Conservation (phyloP, 35 echinoderm and acorn worm genomes). For the Eucidaris tribuloides region DNA sequence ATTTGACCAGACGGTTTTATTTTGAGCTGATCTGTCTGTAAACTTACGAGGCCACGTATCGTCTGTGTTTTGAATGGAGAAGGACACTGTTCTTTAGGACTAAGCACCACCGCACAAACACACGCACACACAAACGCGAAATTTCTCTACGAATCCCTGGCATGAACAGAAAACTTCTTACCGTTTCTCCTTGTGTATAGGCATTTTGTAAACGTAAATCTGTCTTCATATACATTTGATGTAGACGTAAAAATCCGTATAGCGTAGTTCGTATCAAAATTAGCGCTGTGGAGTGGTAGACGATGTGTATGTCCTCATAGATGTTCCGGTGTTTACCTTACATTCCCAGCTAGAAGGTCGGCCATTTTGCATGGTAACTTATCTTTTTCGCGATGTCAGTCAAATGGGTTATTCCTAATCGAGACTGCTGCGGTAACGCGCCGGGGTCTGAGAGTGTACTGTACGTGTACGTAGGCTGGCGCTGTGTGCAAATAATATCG, state of each 20-base stretch:
- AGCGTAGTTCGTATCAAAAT: not conserved
- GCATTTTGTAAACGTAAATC: not conserved
- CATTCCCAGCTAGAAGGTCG: conserved; percentile 17
- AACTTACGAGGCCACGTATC: conserved; percentile 19
- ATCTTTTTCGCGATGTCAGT: no score
- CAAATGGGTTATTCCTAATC: no score
- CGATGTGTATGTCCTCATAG: not conserved
- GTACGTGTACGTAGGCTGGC: no score
- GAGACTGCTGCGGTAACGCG: no score
- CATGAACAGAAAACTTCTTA: conserved; percentile 5
- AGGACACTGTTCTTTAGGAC: conserved; percentile 11
- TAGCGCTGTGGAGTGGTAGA: not conserved
- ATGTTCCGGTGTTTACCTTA: conserved; percentile 13
- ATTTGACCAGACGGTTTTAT: no score
- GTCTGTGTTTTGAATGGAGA: not conserved
- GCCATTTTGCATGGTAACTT: conserved; percentile 33
- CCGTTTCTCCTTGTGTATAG: conserved; percentile 27
- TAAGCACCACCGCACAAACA: not conserved
- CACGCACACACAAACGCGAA: not conserved
- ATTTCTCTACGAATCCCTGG: not conserved
- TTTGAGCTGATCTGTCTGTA: no score
- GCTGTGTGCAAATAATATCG: no score
- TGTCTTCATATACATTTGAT: not conserved
- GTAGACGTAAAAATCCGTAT: not conserved
- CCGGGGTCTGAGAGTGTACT: no score